Conservation (phyloP, 2,888 invertebrate species). For the Trichogramma evanescens region DNA sequence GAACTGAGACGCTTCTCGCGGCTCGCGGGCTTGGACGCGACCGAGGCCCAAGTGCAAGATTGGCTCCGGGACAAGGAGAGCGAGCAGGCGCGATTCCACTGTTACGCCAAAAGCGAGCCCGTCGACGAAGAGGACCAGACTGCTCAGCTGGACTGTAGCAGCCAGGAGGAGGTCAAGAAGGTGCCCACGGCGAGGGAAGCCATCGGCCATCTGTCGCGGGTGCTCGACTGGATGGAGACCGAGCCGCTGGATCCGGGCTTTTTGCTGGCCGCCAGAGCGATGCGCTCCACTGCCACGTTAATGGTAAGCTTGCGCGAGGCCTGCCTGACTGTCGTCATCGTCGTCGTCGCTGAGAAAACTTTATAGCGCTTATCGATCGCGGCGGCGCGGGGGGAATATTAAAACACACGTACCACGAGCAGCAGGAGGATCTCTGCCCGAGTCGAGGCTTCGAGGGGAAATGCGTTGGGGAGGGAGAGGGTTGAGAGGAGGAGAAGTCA, state of each 20-base stretch:
- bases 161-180: constrained; percentile 25
- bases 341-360: background rate
- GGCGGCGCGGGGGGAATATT: background rate
- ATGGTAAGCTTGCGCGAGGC: constrained; percentile 33
- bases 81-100: constrained; percentile 25
- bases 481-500: background rate
- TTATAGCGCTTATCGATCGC: constrained; percentile 14
- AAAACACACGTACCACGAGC: background rate
- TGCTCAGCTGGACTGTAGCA: background rate
- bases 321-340: background rate
- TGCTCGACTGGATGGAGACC: constrained; percentile 50
- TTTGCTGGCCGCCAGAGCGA: constrained; percentile 40
- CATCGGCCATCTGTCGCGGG: constrained; percentile 44
- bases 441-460: background rate
- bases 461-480: background rate
- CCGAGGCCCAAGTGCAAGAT: constrained; percentile 30
- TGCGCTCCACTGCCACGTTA: constrained; percentile 41
- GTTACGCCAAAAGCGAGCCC: constrained; percentile 29
- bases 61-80: constrained; percentile 39
- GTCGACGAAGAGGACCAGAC: constrained; percentile 17
- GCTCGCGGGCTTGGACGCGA: constrained; percentile 33
- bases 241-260: constrained; percentile 48
- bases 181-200: constrained; percentile 45
- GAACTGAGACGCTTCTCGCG: constrained; percentile 31
- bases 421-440: background rate